Conservation (phyloP, 2,797 vertebrate genomes). For the Tympanoctomys barrerae region DNA sequence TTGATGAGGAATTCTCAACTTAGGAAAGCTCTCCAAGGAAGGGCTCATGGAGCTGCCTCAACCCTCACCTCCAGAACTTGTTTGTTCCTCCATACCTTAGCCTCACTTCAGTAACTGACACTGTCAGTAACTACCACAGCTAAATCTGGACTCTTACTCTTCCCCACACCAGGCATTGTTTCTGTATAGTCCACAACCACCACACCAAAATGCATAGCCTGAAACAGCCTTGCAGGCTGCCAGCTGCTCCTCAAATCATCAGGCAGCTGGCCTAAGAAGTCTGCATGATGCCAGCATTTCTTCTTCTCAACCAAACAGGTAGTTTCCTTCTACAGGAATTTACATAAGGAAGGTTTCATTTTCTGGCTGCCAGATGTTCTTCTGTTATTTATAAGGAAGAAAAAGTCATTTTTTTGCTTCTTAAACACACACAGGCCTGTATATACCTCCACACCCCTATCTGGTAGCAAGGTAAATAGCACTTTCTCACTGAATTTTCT, state of each 20-base stretch:
- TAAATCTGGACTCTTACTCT: background rate
- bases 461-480: constrained; percentile 5
- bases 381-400: constrained; percentile 54
- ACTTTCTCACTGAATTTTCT: constrained; percentile 46
- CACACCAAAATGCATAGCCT: background rate
- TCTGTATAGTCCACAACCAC: background rate
- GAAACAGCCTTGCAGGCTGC: accelerated
- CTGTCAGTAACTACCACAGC: background rate
- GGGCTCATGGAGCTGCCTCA: background rate
- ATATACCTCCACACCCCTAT: background rate
- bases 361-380: constrained; percentile 63
- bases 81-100: background rate
- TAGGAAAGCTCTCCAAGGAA: background rate
- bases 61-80: background rate
- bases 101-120: background rate
- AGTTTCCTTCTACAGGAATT: constrained; percentile 1
- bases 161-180: background rate
- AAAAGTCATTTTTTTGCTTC: constrained; percentile 19
- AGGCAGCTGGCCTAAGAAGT: background rate
- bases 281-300: background rate
- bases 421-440: background rate
- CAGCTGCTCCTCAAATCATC: background rate
- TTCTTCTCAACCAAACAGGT: background rate
- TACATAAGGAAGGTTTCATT: constrained; percentile 45
- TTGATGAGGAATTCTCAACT: background rate